Evolutionary conservation across 2,797 vertebrate species (phyloP), one percentile per base, ranked within the genome.

Genomic region (Cygnus olor): DNA sequence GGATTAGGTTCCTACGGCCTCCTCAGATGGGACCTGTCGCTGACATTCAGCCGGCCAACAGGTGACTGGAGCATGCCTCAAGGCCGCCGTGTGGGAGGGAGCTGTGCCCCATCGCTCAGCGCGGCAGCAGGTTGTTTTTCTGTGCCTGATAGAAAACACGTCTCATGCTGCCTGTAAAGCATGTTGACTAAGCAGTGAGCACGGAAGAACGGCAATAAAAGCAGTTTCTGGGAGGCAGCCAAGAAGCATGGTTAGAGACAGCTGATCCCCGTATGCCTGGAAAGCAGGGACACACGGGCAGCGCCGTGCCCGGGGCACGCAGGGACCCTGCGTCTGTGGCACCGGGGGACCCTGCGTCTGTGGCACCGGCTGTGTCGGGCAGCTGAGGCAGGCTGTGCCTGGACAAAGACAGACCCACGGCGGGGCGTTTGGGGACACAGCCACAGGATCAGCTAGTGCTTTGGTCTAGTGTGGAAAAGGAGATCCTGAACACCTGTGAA

Each of bases 271-370:
- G 38, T 19, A 2, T 32, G 81, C 54, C 73, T 71, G 78, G 73
- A 80, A 45, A 86, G 64, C 91, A 44, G 49, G 64, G 73, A 86
- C 25, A 17, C 34, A 8, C 1, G 5, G 66, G 21, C 24, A 30
- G 24, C 4, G 5, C 27, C 5, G 42, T 0, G 7, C 44, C 9
- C 1, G 0, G 69, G 25, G 36, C 2, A 19, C 6, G 36, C 9
- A 9, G n/a, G 17, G n/a, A 36, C 56, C 58, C 87, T 15, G 8
- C 30, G 1, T 4, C 11, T 2, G 30, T 25, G 65, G 42, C 80
- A 42, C 11, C 5, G 0, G 2, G n/a, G 17, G n/a, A 36, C 56
- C 58, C 87, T 15, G 8, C 30, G 1, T 4, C 11, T 2, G 30
- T 25, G 65, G 42, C 80, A 42, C 11, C 5, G 0, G 2, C 44